phyloP scores from a whole-genome alignment of 2,888 invertebrate species.

The Corythucha ciliata region DNA sequence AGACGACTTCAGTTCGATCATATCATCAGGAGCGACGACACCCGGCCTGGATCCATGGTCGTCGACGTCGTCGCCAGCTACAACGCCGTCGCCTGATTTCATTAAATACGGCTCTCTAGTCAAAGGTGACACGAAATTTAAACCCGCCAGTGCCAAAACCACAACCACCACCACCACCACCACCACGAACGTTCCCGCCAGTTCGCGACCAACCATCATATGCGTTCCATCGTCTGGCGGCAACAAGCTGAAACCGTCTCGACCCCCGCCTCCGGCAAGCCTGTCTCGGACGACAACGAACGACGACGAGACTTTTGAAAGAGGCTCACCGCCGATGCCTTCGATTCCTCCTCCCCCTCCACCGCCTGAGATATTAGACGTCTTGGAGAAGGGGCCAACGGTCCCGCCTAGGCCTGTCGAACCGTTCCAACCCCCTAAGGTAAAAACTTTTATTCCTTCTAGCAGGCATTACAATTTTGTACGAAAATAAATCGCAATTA shows the following conservation, averaged over 20 bases:
- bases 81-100: constrained; percentile 7
- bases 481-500: neutral
- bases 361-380: constrained; percentile 44
- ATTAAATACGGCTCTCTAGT: neutral
- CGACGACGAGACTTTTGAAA: neutral
- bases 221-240: constrained; percentile 45
- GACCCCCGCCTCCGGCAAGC: constrained; percentile 47
- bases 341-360: constrained; percentile 67
- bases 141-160: constrained; percentile 6
- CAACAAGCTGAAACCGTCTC: constrained; percentile 41
- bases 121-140: constrained; percentile 5
- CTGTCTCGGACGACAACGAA: neutral
- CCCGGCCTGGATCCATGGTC: constrained; percentile 34
- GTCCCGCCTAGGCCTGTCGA: constrained; percentile 35
- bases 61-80: constrained; percentile 28
- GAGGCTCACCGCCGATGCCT: constrained; percentile 69
- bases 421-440: no score
- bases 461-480: neutral
- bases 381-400: constrained; percentile 36
- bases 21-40: constrained; percentile 39
- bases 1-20: constrained; percentile 67
- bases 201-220: constrained; percentile 60
- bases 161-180: neutral
- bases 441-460: neutral
- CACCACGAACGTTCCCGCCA: neutral